Conservation (phyloP, 2,113 vertebrate genomes). For the Ornithorhynchus anatinus region DNA sequence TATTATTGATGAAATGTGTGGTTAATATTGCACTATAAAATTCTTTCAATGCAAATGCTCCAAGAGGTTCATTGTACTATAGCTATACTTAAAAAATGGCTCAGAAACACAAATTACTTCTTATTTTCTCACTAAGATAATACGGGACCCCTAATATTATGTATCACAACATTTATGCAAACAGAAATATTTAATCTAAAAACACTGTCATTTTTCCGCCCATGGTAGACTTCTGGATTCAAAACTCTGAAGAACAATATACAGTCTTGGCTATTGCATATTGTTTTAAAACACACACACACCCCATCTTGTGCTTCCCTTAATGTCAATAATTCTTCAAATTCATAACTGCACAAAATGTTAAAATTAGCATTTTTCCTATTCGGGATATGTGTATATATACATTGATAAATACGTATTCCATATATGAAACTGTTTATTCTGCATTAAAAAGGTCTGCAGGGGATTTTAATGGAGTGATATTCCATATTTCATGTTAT, state of each 20-base stretch:
- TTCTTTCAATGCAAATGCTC: rapidly evolving
- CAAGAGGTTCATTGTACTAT: no score
- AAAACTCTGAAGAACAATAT: neutral
- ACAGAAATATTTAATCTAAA: neutral
- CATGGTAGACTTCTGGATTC: neutral
- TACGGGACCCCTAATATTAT: neutral
- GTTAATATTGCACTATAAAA: rapidly evolving
- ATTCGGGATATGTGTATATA: neutral
- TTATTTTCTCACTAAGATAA: neutral
- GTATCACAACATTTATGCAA: neutral
- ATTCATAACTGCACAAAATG: neutral
- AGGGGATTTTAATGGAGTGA: neutral
- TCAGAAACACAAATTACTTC: neutral
- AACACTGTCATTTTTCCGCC: neutral
- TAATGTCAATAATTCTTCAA: neutral
- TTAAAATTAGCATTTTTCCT: neutral
- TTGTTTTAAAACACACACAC: neutral
- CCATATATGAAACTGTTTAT: neutral
- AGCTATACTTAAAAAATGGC: neutral
- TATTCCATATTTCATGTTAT: neutral
- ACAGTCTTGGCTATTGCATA: neutral
- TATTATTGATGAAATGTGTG: neutral
- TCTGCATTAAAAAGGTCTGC: no score
- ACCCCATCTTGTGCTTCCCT: neutral
- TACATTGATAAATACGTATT: neutral